Base-by-base conservation (phyloP, 2,888 invertebrate species). In the Plagodis dolabraria region DNA sequence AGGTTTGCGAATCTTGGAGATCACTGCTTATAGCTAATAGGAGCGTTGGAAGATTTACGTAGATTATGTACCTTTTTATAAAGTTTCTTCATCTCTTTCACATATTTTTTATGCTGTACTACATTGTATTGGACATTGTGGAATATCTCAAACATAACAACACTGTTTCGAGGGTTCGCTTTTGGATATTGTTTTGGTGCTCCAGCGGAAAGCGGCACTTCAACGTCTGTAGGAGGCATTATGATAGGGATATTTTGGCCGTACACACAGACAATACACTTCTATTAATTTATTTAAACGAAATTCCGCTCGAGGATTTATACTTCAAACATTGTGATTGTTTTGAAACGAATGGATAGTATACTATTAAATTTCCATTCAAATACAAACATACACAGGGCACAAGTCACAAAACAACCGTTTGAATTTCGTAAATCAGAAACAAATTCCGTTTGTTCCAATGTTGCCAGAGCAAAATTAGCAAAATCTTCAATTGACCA, bases 41-140 rank as follows among this genome's bases (percentile, higher is more conserved):
- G 22, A 22, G 22, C 4, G 22, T 1, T 22, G 22, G 22, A 1
- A 43, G 47, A 6, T 12, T 12, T 43, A n/a, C 1, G 22, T 22
- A 22, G 22, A 2, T n/a, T 22, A 2, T 78, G 82, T 86, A 96
- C 96, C 88, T 94, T 94, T 66, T 93, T 90, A 74, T 95, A 95
- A 7, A 94, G 77, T 76, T 94, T 94, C 44, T 88, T 92, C 83
- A 96, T 86, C 76, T 94, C 94, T 66, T 95, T 94, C 0, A 93
- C 86, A 68, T 94, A 94, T 75, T 94, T 94, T 64, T 94, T 94
- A 77, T 96, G 96, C 67, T 93, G 94, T 5, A 95, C 94, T 66
- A 94, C 94, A 68, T 94, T 94, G 60, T 89, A 93, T 76, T 96
- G 96, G 11, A 94, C 95, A 71, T 94, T 94, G 71, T 94, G 91